Percentiles rank a stretch among this genome's conserved stretches.
phyloP scores from a whole-genome alignment of 2,113 vertebrate species.

The Myocastor coypus region DNA sequence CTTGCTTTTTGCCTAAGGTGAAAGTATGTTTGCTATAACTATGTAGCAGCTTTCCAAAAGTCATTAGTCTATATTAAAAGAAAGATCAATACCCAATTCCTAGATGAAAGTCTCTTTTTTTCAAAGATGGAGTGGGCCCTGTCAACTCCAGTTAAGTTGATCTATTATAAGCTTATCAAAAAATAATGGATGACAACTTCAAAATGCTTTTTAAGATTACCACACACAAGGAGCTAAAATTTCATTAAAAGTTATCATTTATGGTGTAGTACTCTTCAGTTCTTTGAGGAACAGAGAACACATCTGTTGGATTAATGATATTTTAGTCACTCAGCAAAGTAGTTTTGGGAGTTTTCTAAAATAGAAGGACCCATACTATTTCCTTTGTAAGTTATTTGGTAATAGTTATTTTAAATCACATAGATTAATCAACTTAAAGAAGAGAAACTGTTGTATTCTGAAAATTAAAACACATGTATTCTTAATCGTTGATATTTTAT shows the following conservation, averaged over 20 bases:
- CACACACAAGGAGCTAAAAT: slow-evolving; percentile 29
- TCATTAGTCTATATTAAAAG: slow-evolving; percentile 57
- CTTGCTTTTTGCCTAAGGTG: not conserved
- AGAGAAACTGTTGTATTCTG: not conserved
- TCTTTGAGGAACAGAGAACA: slow-evolving; percentile 59
- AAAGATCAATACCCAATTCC: slow-evolving; percentile 69
- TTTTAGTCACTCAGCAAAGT: slow-evolving; percentile 17
- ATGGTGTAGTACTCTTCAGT: not conserved
- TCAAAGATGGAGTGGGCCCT: slow-evolving; percentile 52
- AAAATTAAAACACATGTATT: not conserved
- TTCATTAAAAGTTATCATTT: slow-evolving; percentile 44
- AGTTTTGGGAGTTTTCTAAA: slow-evolving; percentile 30
- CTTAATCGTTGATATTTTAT: not conserved
- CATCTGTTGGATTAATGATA: slow-evolving; percentile 53
- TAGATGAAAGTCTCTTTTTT: slow-evolving; percentile 45
- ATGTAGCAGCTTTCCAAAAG: not conserved
- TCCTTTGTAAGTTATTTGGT: slow-evolving; percentile 24
- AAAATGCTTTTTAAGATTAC: slow-evolving; percentile 67
- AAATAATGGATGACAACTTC: slow-evolving; percentile 71
- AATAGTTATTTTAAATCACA: slow-evolving; percentile 6
- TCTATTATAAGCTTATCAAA: slow-evolving; percentile 75
- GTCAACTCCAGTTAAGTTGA: slow-evolving; percentile 64
- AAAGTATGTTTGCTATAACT: not conserved
- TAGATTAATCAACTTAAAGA: not conserved
- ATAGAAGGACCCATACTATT: not conserved